Evolutionary conservation across 2,888 invertebrate species (phyloP), one percentile per base, ranked within the genome.

Genomic region (Nemoura dubitans): DNA sequence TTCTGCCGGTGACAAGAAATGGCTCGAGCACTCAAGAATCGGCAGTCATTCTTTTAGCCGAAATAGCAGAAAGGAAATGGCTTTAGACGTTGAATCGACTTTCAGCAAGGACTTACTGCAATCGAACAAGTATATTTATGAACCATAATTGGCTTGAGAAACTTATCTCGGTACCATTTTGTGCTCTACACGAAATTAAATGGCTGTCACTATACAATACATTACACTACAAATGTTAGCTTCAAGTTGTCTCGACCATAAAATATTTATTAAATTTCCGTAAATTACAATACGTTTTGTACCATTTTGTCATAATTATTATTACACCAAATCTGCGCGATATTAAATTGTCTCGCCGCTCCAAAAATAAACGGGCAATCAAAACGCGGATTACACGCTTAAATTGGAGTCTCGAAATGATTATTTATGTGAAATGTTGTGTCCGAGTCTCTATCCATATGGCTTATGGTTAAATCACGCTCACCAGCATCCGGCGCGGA

Each of bases 1-100:
- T 81, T 81, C 81, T 81, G 81, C 27, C 30, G 28, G 7, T 81
- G 81, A 81, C 81, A 81, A 81, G 81, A 81, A 78, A 29, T 81
- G 81, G 81, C 28, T 28, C 14, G n/a, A 81, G 81, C 81, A 81
- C 81, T 81, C 81, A 81, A 81, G 29, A 27, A 1, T 28, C 28
- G 78, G 2, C 6, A 59, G 59, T 59, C 21, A 59, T 59, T 59
- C 59, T 59, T 21, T 59, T 59, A 59, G 16, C 59, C 10, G 59
- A 59, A 59, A 59, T 59, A 21, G 59, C 59, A 59, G 59, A 59
- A 21, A 59, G 59, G 59, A 59, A 59, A 59, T 59, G 59, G 59
- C 16, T 21, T 59, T 14, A 59, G 10, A 59, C 59, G 21, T 16
- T 16, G 59, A 59, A 59, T 59, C 2, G 59, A 21, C 21, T 59